Evolutionary conservation across 2,113 vertebrate species (phyloP).

Genomic region (Syrrhaptes paradoxus): DNA sequence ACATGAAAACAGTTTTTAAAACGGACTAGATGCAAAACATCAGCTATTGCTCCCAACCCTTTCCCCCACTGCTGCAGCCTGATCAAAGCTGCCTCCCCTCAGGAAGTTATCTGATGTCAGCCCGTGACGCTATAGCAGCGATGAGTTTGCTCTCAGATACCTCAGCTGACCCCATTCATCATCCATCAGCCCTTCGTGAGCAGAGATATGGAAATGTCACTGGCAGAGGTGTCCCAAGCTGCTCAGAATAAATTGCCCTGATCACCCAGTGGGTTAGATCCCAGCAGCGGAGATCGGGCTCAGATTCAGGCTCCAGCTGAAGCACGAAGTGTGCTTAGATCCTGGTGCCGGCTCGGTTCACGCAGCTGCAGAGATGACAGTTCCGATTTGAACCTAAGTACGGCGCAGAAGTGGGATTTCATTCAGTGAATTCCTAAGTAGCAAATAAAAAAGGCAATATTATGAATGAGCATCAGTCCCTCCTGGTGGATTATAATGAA

Average conservation of each 20-base stretch:
- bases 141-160: neutral
- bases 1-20: neutral
- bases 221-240: conserved; percentile 5
- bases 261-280: neutral
- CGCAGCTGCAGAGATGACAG: neutral
- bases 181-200: neutral
- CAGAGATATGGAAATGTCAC: conserved; percentile 49
- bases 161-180: conserved; percentile 25
- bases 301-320: neutral
- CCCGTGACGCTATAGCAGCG: neutral
- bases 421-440: neutral
- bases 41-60: neutral
- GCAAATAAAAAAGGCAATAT: neutral
- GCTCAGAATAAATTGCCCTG: neutral
- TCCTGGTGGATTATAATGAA: neutral
- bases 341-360: neutral
- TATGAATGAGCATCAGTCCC: neutral
- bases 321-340: neutral
- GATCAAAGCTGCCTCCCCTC: conserved; percentile 28
- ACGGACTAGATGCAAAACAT: conserved; percentile 31
- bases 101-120: conserved; percentile 19
- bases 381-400: neutral
- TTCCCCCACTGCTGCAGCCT: conserved; percentile 2
- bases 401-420: neutral
- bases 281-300: neutral